Conservation (phyloP, 2,888 invertebrate species). For the Pelosia muscerda region DNA sequence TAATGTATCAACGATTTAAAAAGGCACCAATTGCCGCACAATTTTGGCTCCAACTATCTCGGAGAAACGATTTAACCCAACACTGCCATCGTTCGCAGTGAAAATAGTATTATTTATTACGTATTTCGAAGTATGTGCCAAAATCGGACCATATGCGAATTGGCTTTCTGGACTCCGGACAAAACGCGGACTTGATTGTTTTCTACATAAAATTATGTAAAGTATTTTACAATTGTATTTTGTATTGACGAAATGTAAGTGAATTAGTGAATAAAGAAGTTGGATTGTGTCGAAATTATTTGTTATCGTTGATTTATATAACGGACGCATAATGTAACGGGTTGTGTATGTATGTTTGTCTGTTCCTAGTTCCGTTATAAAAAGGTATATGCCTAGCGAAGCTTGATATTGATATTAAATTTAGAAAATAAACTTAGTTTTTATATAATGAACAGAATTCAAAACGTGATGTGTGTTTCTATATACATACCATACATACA, state of each 20-base stretch:
- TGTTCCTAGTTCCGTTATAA: slow-evolving; percentile 20
- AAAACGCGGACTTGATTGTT: slow-evolving; percentile 48
- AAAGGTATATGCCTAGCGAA: slow-evolving; percentile 10
- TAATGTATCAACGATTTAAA: slow-evolving; percentile 27
- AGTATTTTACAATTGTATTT: slow-evolving; percentile 61
- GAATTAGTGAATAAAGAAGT: slow-evolving; percentile 15
- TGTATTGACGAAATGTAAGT: slow-evolving; percentile 59
- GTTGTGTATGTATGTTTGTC: slow-evolving; percentile 7
- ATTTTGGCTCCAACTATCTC: slow-evolving; percentile 35
- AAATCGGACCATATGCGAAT: slow-evolving; percentile 78
- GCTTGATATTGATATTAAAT: slow-evolving; percentile 23
- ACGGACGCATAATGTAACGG: slow-evolving; percentile 24
- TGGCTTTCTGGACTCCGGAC: slow-evolving; percentile 62
- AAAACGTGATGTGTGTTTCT: slow-evolving; percentile 16
- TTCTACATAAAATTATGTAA: slow-evolving; percentile 53
- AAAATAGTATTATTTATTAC: slow-evolving; percentile 69
- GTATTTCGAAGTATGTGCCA: slow-evolving; percentile 77
- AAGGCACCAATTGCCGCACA: slow-evolving; percentile 33
- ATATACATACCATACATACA: not conserved
- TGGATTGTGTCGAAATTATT: slow-evolving; percentile 41
- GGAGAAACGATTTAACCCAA: slow-evolving; percentile 28
- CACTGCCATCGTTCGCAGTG: slow-evolving; percentile 52
- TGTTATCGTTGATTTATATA: slow-evolving; percentile 21
- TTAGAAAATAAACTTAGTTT: slow-evolving; percentile 18
- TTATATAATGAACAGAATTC: slow-evolving; percentile 16